Evolutionary conservation across 2,113 vertebrate genomes (phyloP).

Genomic region (Gymnarchus niloticus): DNA sequence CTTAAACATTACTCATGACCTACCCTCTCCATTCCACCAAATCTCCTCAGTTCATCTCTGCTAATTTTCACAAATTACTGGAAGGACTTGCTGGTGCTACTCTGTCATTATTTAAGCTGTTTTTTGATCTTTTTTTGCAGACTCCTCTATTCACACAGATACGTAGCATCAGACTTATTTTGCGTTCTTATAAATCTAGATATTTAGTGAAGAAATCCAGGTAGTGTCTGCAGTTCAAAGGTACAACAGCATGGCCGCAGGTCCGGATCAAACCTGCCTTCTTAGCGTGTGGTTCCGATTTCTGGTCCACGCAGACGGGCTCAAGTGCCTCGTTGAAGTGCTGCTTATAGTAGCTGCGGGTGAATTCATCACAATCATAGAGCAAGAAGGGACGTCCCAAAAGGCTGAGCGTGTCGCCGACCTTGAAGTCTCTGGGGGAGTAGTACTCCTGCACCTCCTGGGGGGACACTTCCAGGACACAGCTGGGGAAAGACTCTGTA

Average conservation of each 20-base stretch:
- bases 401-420: constrained; percentile 71
- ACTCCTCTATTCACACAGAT: not conserved
- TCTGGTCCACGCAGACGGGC: constrained; percentile 52
- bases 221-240: not conserved
- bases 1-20: not conserved
- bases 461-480: constrained; percentile 77
- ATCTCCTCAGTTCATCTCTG: not conserved
- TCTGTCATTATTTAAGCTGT: not conserved
- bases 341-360: constrained; percentile 68
- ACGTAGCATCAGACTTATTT: not conserved
- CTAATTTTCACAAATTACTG: not conserved
- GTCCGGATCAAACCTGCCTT: constrained; percentile 39
- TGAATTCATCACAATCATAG: constrained; percentile 83
- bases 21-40: not conserved
- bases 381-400: constrained; percentile 79
- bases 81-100: not conserved
- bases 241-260: not conserved
- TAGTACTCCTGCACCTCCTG: constrained; percentile 83
- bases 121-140: too few relatives aligned
- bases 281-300: constrained; percentile 17
- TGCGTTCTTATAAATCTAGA: not conserved
- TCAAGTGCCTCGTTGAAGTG: constrained; percentile 70
- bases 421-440: constrained; percentile 77
- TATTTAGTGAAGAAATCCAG: not conserved
- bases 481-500: constrained; percentile 76